Evolutionary conservation across 92 coral and sea anemone species (phyloP).

Genomic region (Meandrina meandrites): DNA sequence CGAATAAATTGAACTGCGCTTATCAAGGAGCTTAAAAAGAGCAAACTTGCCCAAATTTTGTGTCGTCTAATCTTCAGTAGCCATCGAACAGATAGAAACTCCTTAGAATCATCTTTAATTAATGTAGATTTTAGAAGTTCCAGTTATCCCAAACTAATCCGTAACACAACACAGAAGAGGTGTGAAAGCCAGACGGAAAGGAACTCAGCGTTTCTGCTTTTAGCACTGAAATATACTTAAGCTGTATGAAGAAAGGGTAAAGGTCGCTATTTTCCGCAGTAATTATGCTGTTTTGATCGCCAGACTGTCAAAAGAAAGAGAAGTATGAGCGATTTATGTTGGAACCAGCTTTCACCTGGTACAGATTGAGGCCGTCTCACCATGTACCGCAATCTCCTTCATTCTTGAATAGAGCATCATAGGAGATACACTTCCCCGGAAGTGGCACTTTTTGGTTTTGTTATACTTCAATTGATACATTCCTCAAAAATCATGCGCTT

Average conservation of each 20-base stretch:
- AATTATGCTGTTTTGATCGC: not conserved
- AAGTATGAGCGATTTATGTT: not conserved
- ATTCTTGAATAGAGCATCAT: not conserved
- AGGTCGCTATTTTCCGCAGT: not conserved
- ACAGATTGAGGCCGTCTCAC: not conserved
- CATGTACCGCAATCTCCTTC: not conserved
- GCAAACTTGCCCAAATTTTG: not conserved
- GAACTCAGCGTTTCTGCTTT: not conserved
- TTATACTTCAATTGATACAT: not conserved
- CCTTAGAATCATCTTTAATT: not conserved
- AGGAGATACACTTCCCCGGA: not conserved
- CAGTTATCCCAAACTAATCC: not conserved
- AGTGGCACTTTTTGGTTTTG: not conserved
- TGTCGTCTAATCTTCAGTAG: not conserved
- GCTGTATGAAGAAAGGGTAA: not conserved
- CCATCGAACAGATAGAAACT: not conserved
- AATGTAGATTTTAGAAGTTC: not conserved
- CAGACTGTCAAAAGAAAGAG: not conserved
- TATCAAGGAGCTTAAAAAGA: not conserved
- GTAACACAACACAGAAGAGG: constrained; percentile 29
- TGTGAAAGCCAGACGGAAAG: not conserved
- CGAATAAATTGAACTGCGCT: not conserved
- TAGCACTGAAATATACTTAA: not conserved
- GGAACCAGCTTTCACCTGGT: not conserved
- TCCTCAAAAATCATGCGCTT: not conserved